Percentiles rank a stretch among this genome's conserved stretches.
phyloP scores from a whole-genome alignment of 37 sponge, comb jelly and placozoan species.

The Bolinopsis microptera region DNA sequence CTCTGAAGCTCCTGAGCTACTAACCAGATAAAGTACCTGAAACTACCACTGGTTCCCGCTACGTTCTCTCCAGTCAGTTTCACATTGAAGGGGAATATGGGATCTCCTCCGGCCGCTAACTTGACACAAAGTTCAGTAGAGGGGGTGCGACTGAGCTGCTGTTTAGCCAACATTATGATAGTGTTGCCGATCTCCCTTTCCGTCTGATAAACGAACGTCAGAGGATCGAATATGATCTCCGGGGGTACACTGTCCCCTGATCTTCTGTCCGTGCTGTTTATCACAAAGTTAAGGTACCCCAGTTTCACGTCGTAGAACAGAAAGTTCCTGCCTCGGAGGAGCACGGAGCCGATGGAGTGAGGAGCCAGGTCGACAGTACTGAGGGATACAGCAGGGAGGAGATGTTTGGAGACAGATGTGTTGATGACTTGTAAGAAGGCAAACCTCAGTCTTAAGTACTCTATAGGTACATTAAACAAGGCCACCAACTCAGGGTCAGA shows the following conservation, averaged over 20 bases:
- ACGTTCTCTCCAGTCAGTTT: slow-evolving; percentile 92
- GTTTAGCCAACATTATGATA: slow-evolving; percentile 76
- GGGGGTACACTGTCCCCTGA: slow-evolving; percentile 82
- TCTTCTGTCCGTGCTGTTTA: slow-evolving; percentile 80
- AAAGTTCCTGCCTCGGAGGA: slow-evolving; percentile 66
- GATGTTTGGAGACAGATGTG: slow-evolving; percentile 64
- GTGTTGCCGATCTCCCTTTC: not conserved
- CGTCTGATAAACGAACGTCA: slow-evolving; percentile 72
- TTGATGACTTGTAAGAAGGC: slow-evolving; percentile 78
- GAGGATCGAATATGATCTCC: slow-evolving; percentile 90
- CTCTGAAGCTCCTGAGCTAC: slow-evolving; percentile 88
- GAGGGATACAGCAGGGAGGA: slow-evolving; percentile 77
- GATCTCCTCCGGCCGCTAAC: slow-evolving; percentile 93
- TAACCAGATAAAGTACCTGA: slow-evolving; percentile 93
- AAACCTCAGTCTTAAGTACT: slow-evolving; percentile 75
- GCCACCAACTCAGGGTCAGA: slow-evolving; percentile 71
- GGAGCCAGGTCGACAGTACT: slow-evolving; percentile 67
- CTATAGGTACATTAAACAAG: slow-evolving; percentile 69
- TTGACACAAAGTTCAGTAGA: slow-evolving; percentile 84
- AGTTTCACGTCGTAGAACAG: slow-evolving; percentile 88
- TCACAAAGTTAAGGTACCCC: slow-evolving; percentile 76
- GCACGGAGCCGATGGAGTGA: slow-evolving; percentile 70
- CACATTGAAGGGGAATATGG: slow-evolving; percentile 96
- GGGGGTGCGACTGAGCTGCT: slow-evolving; percentile 81
- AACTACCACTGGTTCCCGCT: slow-evolving; percentile 94